Conservation (phyloP, 2,113 vertebrate species). For the Craseonycteris thonglongyai region DNA sequence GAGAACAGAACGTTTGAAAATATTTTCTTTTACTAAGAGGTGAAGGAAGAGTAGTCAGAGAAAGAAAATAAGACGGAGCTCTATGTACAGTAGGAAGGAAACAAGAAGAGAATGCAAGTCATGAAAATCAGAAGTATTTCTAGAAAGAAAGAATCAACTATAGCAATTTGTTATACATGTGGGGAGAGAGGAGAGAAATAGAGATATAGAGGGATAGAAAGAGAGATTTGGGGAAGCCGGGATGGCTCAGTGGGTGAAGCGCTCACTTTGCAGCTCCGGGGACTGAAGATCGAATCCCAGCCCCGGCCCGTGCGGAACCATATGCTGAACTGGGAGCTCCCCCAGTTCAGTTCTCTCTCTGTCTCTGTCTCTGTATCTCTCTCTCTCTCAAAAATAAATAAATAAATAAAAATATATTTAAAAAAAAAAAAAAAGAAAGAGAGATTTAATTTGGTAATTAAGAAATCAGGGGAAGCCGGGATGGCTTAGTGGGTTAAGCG, state of each 20-base stretch:
- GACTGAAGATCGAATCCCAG: too few species aligned
- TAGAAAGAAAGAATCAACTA: not conserved
- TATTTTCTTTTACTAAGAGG: not conserved
- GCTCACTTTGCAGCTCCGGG: too few species aligned
- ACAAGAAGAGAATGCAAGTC: not conserved
- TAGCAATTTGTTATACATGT: not conserved
- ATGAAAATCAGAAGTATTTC: not conserved
- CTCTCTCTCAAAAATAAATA: too few species aligned
- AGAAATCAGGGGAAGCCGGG: not conserved
- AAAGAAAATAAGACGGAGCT: not conserved
- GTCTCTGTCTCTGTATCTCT: too few species aligned
- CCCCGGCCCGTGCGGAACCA: too few species aligned
- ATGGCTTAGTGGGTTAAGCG: too few species aligned
- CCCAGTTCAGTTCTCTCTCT: too few species aligned
- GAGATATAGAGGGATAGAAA: not conserved
- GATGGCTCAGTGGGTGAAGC: too few species aligned
- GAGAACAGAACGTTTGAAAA: not conserved
- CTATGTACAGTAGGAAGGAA: not conserved
- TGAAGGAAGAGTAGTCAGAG: not conserved
- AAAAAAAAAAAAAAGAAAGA: not conserved
- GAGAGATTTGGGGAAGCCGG: too few species aligned
- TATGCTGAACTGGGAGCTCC: too few species aligned
- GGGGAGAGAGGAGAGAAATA: not conserved
- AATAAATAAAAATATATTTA: too few species aligned
- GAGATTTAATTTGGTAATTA: not conserved